These are phyloP conservation scores for Mechanitis messenoides DNA, from an alignment of 2,888 invertebrate species.

Conservation along the genomic window DNA sequence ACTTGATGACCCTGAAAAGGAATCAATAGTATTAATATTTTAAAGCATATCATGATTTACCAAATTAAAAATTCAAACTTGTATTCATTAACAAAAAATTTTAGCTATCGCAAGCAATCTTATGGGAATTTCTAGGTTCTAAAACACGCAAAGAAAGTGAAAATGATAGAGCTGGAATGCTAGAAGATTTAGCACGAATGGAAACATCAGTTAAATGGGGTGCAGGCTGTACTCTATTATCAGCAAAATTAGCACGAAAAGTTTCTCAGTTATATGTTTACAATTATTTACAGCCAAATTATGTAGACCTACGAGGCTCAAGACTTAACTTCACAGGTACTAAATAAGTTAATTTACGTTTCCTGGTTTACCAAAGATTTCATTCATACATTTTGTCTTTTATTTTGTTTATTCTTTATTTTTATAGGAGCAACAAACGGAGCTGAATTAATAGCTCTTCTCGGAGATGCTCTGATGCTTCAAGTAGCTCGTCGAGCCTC, in stretches of 20 bases:
- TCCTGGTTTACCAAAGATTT: too few species aligned
- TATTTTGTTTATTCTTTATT: slow-evolving; percentile 1
- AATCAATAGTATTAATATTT: slow-evolving; percentile 42
- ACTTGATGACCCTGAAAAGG: slow-evolving; percentile 41
- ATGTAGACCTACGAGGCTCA: slow-evolving; percentile 61
- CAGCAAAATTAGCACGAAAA: slow-evolving; percentile 68
- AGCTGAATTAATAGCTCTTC: slow-evolving; percentile 79
- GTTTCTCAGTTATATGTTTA: slow-evolving; percentile 75
- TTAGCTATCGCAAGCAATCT: slow-evolving; percentile 66
- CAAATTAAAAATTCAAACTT: background rate
- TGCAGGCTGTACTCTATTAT: slow-evolving; percentile 75
- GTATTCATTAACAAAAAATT: slow-evolving; percentile 13
- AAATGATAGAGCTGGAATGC: slow-evolving; percentile 50
- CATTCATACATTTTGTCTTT: too few species aligned
- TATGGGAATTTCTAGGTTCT: slow-evolving; percentile 75
- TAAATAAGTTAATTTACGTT: too few species aligned
- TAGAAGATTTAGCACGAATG: slow-evolving; percentile 70
- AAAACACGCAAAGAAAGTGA: slow-evolving; percentile 37
- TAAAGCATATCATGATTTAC: slow-evolving; percentile 3
- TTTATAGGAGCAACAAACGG: slow-evolving; percentile 79
- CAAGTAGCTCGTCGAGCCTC: slow-evolving; percentile 80
- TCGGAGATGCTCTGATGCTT: slow-evolving; percentile 81
- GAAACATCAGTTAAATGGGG: slow-evolving; percentile 77
- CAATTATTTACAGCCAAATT: slow-evolving; percentile 68
- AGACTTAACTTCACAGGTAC: slow-evolving; percentile 67